Conservation (phyloP, 1,140 invertebrate genomes). For the Nebria ingens region DNA sequence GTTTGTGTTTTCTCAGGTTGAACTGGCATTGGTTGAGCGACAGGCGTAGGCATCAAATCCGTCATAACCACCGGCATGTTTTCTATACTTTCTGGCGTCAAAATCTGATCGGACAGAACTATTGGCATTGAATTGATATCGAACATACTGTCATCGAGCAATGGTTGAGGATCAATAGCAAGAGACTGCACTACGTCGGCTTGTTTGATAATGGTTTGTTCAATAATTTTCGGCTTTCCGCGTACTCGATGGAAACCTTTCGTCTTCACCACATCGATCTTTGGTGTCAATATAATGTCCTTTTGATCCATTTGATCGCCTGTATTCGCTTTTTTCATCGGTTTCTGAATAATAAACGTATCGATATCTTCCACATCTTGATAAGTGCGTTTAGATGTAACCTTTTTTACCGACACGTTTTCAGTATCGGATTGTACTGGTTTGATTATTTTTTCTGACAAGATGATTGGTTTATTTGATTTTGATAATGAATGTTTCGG, state of each 20-base stretch:
- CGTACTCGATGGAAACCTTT: neutral
- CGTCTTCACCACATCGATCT: constrained; percentile 7
- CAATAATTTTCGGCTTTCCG: constrained; percentile 30
- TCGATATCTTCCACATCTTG: constrained; percentile 32
- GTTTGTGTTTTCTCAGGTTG: constrained; percentile 15
- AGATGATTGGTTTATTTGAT: constrained; percentile 27
- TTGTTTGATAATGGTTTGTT: constrained; percentile 32
- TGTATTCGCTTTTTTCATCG: constrained; percentile 19
- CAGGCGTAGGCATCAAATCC: constrained; percentile 38
- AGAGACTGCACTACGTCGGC: constrained; percentile 17
- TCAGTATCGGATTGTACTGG: constrained; percentile 12
- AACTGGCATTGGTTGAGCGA: constrained; percentile 13
- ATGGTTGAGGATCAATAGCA: constrained; percentile 27
- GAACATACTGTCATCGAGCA: constrained; percentile 46
- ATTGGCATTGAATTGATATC: constrained; percentile 66
- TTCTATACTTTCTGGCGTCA: constrained; percentile 48
- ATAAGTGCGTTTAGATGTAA: constrained; percentile 22
- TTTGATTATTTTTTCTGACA: constrained; percentile 32
- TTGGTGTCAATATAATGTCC: constrained; percentile 10
- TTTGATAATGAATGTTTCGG: constrained; percentile 11
- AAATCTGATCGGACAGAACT: constrained; percentile 53
- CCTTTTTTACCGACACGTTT: constrained; percentile 21
- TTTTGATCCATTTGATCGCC: neutral
- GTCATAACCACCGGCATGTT: constrained; percentile 56
- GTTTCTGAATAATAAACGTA: constrained; percentile 31